Conservation (phyloP, 1,140 invertebrate genomes). For the Acromyrmex echinatior region DNA sequence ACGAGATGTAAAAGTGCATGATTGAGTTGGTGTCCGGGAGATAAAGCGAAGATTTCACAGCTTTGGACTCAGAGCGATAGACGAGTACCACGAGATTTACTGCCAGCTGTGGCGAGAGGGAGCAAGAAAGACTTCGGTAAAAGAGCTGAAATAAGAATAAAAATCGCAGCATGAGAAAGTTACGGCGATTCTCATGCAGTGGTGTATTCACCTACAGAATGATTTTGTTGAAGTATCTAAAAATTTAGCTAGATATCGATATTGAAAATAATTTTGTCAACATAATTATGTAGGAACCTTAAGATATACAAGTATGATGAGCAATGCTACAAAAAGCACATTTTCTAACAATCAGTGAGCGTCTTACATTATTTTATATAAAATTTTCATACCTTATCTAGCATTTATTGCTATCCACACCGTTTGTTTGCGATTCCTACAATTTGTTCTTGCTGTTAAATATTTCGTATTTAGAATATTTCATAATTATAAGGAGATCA, state of each 20-base stretch:
- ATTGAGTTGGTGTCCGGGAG: slow-evolving; percentile 16
- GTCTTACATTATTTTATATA: too few relatives aligned
- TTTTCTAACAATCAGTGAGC: too few relatives aligned
- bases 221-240: too few relatives aligned
- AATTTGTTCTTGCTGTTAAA: neutral
- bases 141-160: slow-evolving; percentile 32
- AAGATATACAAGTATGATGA: too few relatives aligned
- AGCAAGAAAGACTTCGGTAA: neutral
- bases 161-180: neutral
- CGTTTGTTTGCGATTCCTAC: neutral
- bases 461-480: neutral
- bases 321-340: too few relatives aligned
- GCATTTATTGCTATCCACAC: neutral
- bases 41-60: slow-evolving; percentile 35
- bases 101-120: neutral
- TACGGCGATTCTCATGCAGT: neutral
- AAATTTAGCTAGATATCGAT: too few relatives aligned
- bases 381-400: too few relatives aligned
- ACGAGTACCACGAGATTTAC: slow-evolving; percentile 49
- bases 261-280: too few relatives aligned
- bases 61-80: slow-evolving; percentile 34
- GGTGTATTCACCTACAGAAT: neutral
- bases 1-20: slow-evolving; percentile 5
- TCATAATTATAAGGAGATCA: neutral
- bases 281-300: too few relatives aligned